These are phyloP conservation scores for Dolichopus griseipennis DNA, from an alignment of 2,888 invertebrate species.

Conservation along the genomic window DNA sequence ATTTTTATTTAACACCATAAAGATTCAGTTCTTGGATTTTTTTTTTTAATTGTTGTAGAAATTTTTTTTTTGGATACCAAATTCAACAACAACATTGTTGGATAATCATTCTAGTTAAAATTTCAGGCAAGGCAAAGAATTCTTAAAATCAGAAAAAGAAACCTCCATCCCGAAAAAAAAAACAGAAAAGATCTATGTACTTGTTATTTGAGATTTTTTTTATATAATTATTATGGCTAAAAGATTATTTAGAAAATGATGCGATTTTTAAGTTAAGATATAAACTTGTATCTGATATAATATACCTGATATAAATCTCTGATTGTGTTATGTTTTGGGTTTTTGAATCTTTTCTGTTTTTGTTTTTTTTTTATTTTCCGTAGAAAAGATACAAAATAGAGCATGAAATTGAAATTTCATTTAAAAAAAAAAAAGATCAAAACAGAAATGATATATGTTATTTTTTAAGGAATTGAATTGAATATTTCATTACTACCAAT, in stretches of 20 bases:
- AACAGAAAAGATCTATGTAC: neutral
- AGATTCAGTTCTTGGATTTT: neutral
- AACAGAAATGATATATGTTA: neutral
- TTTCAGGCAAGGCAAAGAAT: neutral
- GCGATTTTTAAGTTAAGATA: neutral
- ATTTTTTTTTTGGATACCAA: neutral
- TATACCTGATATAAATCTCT: neutral
- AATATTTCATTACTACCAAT: too few species aligned
- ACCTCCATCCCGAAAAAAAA: neutral
- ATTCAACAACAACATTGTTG: too few species aligned
- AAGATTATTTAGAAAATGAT: neutral
- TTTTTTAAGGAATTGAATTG: too few species aligned
- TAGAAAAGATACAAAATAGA: neutral
- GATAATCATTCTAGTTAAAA: neutral
- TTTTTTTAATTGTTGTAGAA: neutral
- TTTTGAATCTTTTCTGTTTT: neutral
- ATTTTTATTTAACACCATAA: neutral
- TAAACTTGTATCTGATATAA: neutral
- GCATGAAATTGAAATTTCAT: conserved; percentile 1
- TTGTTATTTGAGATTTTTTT: conserved; percentile 1
- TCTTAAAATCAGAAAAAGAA: neutral
- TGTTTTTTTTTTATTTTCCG: neutral
- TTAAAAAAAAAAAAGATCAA: neutral
- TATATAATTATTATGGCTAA: neutral
- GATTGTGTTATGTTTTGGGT: neutral